Base-by-base conservation (phyloP, 2,888 invertebrate species). In the Cynaeus angustus region DNA sequence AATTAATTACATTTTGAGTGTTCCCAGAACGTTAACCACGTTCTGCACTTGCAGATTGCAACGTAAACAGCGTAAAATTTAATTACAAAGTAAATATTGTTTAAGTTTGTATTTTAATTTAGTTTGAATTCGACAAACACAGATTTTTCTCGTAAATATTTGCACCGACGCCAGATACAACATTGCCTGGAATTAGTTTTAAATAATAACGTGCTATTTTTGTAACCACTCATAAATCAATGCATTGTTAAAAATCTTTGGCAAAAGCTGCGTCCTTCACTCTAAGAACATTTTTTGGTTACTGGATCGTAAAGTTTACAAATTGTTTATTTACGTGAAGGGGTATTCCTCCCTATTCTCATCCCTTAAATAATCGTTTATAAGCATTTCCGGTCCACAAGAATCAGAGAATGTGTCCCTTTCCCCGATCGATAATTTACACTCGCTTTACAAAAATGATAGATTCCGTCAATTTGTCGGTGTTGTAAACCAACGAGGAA, bases 241-340 rank as follows among this genome's bases (percentile, higher is more conserved):
- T 8, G 30, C 30, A 30, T 8, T 8, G 6, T n/a, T 37, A 7
- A 37, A 8, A 37, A 37, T n/a, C 7, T n/a, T 30, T 52, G 52
- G 52, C 52, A 30, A 48, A 30, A 52, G 52, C 13, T 52, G 12
- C 33, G 30, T 12, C 7, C 33, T 28, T 52, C 43, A 33, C 28
- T 30, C 10, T 37, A 9, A 14, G 37, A 53, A 37, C 9, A 9
- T 55, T 55, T 10, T 48, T 16, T 13, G 37, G 13, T 55, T 55
- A 38, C 12, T 12, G 38, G 53, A 37, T 37, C 37, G 53, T 53
- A 53, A n/a, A 12, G 53, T 53, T 53, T 14, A 38, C 38, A 55
- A 55, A 55, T 55, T 38, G 37, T 37, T 55, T 38, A 55, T 55
- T 38, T 55, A 55, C 48, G 26, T 48, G 21, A 48, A 48, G 9